These are phyloP conservation scores for Amphipoea oculea DNA, from an alignment of 2,888 invertebrate species.

Conservation along the genomic window DNA sequence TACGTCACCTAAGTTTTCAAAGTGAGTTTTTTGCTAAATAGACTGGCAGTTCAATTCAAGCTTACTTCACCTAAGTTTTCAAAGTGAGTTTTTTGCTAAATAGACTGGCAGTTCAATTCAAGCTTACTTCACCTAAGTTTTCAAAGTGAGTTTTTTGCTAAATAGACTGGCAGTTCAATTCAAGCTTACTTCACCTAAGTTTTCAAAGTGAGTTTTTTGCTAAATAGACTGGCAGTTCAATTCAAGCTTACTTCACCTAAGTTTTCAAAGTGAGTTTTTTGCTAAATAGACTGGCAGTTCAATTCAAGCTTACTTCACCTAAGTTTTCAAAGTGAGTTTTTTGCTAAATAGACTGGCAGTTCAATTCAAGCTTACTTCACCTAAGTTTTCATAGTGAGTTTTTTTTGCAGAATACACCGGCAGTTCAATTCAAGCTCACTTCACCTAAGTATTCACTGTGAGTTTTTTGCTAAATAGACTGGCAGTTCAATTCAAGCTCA, in stretches of 20 bases:
- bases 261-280: no score
- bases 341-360: background rate
- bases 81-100: background rate
- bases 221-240: background rate
- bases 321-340: background rate
- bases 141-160: no score
- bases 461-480: no score
- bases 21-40: no score
- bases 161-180: background rate
- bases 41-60: no score
- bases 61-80: background rate
- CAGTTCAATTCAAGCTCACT: no score
- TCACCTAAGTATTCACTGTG: no score
- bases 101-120: background rate
- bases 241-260: no score
- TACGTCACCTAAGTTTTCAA: no score
- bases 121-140: background rate
- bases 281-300: background rate
- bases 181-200: background rate
- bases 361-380: no score
- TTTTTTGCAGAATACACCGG: no score
- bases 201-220: background rate
- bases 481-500: background rate
- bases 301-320: background rate
- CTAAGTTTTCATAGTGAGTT: no score